Base-by-base conservation (phyloP, 2,113 vertebrate species). In the Mesitornis unicolor region DNA sequence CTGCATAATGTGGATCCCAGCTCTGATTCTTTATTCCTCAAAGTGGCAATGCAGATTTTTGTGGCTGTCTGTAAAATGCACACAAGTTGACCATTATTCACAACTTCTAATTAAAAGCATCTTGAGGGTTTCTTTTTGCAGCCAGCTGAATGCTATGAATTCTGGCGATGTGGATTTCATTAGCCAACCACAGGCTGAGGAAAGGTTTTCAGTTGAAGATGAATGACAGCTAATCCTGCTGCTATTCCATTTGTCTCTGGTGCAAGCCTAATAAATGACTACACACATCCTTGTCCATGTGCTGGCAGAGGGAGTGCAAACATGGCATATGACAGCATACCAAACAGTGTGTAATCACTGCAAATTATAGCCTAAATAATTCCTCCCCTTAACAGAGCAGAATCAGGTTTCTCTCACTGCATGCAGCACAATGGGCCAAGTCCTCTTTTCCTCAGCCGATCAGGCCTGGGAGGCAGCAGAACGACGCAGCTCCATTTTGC, bases 41-140 rank as follows among this genome's bases (percentile, higher is more conserved):
- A 86, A 95, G 87, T 85, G 81, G 85, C 76, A 87, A 57, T 63
- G 85, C 76, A 85, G 78, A 61, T 95, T 94, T 94, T 85, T 95
- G 89, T 96, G 94, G 90, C 89, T 96, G 76, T 76, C 87, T 89
- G 43, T 89, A 76, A 84, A 95, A 89, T n/a, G 76, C 93, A 64
- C 87, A 70, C 87, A 96, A 96, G 95, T 88, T 83, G 92, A 96
- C 88, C 86, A 45, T 95, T 96, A 87, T 95, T 97, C 80, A 47
- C 89, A 82, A 45, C 71, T 85, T 83, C 83, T 98, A 96, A 98
- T 97, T 97, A 95, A 95, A 97, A 97, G 87, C 93, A 87, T 97
- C 96, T 96, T 96, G 94, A 95, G 69, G 26, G 40, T 89, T 83
- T 95, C 95, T 95, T 38, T 95, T 77, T 96, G 86, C 83, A 92